Evolutionary conservation across 2,888 invertebrate genomes (phyloP), one percentile per base, ranked within the genome.

Genomic region (Drosophila aldrichi): DNA sequence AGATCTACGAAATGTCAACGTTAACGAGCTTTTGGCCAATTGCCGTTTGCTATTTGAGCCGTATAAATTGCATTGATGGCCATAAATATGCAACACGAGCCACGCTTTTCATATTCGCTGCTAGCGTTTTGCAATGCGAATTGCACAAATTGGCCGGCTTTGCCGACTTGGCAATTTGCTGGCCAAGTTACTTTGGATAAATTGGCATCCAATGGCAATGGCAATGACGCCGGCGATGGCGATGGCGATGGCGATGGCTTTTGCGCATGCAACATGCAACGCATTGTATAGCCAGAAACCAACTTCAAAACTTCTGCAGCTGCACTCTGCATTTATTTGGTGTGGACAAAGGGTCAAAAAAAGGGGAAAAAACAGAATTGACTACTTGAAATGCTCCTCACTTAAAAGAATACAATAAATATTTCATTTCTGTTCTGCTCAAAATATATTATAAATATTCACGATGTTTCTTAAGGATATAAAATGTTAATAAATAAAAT

Each of bases 31-130:
- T 71, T 58, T 52, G 10, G 57, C 65, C 74, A 71, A 66, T 64
- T 66, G 77, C 60, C 51, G n/a, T 58, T 59, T 52, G 68, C 74
- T 22, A 82, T 62, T 70, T 70, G 74, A 82, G 77, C 58, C 69
- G 65, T 68, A 81, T 84, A 75, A 84, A 89, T 89, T 74, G 67
- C 77, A 61, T 14, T 66, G 48, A 55, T 61, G 54, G 62, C 85
- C 74, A 85, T 89, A 87, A 89, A 89, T 84, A 84, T 88, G 88
- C 79, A 87, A 87, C 59, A 66, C 68, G 79, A 89, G 69, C 43
- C 25, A 20, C 46, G 61, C 38, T 54, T 36, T 68, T 22, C 64
- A 25, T 49, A 56, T 34, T 68, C 18, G 66, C 72, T 61, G 38
- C 22, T 51, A 67, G 74, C 73, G 46, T 18, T 70, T 71, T 69